Conservation (phyloP, 1,140 invertebrate species). For the Rhopalosiphum padi region DNA sequence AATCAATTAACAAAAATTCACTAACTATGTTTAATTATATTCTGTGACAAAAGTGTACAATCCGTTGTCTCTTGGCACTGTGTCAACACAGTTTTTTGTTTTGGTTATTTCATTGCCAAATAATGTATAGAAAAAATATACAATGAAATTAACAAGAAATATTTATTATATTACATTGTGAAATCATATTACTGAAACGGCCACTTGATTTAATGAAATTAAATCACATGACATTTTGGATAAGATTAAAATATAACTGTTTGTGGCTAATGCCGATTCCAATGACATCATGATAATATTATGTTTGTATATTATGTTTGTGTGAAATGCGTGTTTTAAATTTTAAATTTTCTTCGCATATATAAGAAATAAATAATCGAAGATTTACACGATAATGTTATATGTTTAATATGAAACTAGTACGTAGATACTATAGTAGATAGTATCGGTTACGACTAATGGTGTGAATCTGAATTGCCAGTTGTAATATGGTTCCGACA, state of each 20-base stretch:
- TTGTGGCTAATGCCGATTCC: background rate
- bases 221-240: background rate
- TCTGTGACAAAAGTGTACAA: slow-evolving; percentile 6
- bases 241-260: background rate
- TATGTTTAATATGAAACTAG: background rate
- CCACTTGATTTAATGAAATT: slow-evolving; percentile 3
- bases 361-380: background rate
- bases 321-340: background rate
- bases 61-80: slow-evolving; percentile 11
- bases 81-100: slow-evolving; percentile 41
- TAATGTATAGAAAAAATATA: background rate
- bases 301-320: no score
- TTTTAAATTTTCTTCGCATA: background rate
- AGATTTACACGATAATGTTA: background rate
- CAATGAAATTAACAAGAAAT: background rate
- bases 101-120: slow-evolving; percentile 40
- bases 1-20: slow-evolving; percentile 46
- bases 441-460: background rate
- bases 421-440: background rate
- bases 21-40: slow-evolving; percentile 39
- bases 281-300: background rate
- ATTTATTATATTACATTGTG: background rate
- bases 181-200: background rate
- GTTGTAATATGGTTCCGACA: background rate
- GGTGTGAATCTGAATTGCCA: background rate